Percentiles rank a stretch among this genome's conserved stretches.
Conservation (phyloP, 2,888 invertebrate genomes). For the Hydrotaea cyrtoneurina region DNA sequence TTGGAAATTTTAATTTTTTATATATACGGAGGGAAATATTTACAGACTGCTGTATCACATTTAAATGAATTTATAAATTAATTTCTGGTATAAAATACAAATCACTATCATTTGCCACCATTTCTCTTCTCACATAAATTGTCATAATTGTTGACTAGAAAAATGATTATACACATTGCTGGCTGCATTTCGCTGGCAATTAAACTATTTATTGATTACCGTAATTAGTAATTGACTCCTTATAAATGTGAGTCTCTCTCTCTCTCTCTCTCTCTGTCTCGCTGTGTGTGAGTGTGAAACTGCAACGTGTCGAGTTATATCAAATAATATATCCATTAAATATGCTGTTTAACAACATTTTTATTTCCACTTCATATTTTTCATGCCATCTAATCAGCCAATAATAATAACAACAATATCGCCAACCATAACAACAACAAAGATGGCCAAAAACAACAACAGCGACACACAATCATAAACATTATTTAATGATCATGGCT, state of each 20-base stretch:
- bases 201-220: constrained; percentile 22
- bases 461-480: constrained; percentile 43
- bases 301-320: constrained; percentile 50
- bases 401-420: constrained; percentile 42
- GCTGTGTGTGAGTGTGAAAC: not conserved
- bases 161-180: not conserved
- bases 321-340: constrained; percentile 63
- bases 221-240: constrained; percentile 14
- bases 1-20: too few relatives aligned
- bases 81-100: too few relatives aligned
- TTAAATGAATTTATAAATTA: too few relatives aligned
- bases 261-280: too few relatives aligned
- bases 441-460: not conserved
- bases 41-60: too few relatives aligned
- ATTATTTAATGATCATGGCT: constrained; percentile 55
- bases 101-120: not conserved
- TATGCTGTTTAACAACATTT: constrained; percentile 59
- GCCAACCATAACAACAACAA: constrained; percentile 21
- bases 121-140: constrained; percentile 14
- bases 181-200: not conserved
- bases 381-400: constrained; percentile 52
- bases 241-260: not conserved
- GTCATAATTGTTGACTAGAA: not conserved
- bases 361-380: constrained; percentile 65
- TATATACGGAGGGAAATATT: too few relatives aligned